Conservation (phyloP, 2,888 invertebrate species). For the Hypolimnas misippus region DNA sequence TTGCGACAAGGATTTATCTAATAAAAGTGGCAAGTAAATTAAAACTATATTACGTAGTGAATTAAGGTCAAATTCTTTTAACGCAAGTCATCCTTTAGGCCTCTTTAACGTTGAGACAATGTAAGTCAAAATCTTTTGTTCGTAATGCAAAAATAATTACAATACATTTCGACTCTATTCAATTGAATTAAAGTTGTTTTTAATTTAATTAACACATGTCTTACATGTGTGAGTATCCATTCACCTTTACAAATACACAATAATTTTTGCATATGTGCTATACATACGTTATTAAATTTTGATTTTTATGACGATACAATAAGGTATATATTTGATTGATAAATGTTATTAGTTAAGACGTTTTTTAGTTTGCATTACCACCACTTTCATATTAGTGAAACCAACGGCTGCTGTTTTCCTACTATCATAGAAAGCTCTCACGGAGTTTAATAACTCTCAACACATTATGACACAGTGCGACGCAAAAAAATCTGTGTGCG, state of each 20-base stretch:
- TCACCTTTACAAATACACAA: conserved; percentile 30
- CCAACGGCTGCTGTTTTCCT: conserved; percentile 44
- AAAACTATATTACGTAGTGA: conserved; percentile 24
- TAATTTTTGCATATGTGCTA: conserved; percentile 11
- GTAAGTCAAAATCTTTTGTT: conserved; percentile 39
- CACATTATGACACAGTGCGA: conserved; percentile 20
- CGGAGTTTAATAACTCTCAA: conserved; percentile 17
- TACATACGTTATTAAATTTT: not conserved
- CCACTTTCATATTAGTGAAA: conserved; percentile 55
- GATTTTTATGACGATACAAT: not conserved
- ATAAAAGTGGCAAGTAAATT: conserved; percentile 31
- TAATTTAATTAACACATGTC: not conserved
- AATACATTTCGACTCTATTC: conserved; percentile 14
- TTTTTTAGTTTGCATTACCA: conserved; percentile 25
- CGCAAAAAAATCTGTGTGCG: not conserved
- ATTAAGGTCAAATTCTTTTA: conserved; percentile 39
- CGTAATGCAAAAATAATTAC: conserved; percentile 19
- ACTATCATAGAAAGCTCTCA: conserved; percentile 44
- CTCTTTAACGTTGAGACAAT: conserved; percentile 38
- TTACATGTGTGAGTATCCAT: conserved; percentile 45
- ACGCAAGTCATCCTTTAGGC: conserved; percentile 37
- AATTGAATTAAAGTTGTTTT: conserved; percentile 13
- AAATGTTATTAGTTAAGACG: conserved; percentile 8
- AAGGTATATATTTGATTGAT: conserved; percentile 26
- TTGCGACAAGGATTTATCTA: conserved; percentile 54